Percentiles rank a stretch among this genome's conserved stretches.
Conservation (phyloP, 2,113 vertebrate genomes). For the Melanotaenia duboulayi region DNA sequence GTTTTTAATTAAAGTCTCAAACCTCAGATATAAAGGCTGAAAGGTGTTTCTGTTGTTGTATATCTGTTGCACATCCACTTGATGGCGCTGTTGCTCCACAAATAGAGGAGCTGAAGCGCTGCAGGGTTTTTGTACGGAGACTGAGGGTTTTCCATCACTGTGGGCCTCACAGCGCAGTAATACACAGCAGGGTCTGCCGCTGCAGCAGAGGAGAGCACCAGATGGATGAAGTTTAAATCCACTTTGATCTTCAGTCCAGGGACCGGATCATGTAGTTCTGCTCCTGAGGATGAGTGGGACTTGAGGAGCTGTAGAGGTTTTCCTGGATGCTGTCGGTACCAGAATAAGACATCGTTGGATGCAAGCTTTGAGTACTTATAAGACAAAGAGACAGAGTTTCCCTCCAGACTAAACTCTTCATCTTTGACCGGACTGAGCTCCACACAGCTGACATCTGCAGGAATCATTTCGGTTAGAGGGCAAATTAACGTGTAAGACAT, state of each 20-base stretch:
- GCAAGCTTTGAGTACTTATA: not conserved
- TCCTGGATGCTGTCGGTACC: slow-evolving; percentile 46
- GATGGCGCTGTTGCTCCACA: not conserved
- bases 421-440: slow-evolving; percentile 11
- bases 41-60: no score
- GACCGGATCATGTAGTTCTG: fast-evolving
- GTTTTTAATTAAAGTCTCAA: no score
- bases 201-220: slow-evolving; percentile 6
- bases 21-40: no score
- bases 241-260: not conserved
- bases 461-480: no score
- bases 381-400: slow-evolving; percentile 21
- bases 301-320: slow-evolving; percentile 32
- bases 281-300: not conserved
- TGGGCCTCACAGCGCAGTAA: slow-evolving; percentile 11
- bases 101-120: no score
- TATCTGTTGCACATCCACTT: not conserved
- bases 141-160: slow-evolving; percentile 6
- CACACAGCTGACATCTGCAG: slow-evolving; percentile 31
- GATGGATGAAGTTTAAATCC: not conserved
- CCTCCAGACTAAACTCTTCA: slow-evolving; percentile 2
- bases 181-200: slow-evolving; percentile 45
- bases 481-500: no score
- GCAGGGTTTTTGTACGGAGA: slow-evolving; percentile 7
- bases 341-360: not conserved